Evolutionary conservation across 2,113 vertebrate species (phyloP).

Genomic region (Camelus dromedarius): DNA sequence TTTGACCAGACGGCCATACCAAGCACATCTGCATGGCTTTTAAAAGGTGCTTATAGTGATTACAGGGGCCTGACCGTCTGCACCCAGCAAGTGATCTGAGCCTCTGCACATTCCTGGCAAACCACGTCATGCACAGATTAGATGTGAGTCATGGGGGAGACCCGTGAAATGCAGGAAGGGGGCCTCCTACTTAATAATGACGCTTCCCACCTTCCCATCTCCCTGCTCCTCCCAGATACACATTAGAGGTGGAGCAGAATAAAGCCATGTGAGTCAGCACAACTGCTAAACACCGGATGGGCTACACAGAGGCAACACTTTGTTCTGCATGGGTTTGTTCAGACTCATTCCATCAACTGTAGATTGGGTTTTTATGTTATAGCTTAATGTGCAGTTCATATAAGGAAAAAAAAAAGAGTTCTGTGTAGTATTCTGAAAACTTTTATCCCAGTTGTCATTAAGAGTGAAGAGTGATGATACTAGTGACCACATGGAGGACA

Average conservation of each 20-base stretch:
- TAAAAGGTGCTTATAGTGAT: constrained; percentile 50
- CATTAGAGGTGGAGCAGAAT: neutral
- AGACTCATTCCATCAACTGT: neutral
- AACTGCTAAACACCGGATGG: neutral
- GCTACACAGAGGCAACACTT: neutral
- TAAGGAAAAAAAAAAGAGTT: neutral
- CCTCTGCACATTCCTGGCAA: constrained; percentile 64
- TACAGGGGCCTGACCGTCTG: neutral
- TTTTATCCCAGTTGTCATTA: neutral
- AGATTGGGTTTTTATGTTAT: neutral
- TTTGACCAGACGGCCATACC: constrained; percentile 43
- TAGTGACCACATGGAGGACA: neutral
- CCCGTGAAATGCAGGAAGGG: neutral
- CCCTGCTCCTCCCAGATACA: constrained; percentile 26
- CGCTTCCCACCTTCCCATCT: neutral
- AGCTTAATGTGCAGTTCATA: neutral
- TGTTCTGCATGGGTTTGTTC: neutral
- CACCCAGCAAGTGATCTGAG: constrained; percentile 47
- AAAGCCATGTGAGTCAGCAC: neutral
- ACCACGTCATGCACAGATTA: constrained; percentile 41
- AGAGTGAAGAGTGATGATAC: neutral
- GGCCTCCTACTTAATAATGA: neutral
- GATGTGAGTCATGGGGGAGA: constrained; percentile 29
- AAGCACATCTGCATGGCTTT: constrained; percentile 31
- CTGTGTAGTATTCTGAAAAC: neutral